Conservation (phyloP, 2,797 vertebrate species). For the Silurus lanzhouensis region DNA sequence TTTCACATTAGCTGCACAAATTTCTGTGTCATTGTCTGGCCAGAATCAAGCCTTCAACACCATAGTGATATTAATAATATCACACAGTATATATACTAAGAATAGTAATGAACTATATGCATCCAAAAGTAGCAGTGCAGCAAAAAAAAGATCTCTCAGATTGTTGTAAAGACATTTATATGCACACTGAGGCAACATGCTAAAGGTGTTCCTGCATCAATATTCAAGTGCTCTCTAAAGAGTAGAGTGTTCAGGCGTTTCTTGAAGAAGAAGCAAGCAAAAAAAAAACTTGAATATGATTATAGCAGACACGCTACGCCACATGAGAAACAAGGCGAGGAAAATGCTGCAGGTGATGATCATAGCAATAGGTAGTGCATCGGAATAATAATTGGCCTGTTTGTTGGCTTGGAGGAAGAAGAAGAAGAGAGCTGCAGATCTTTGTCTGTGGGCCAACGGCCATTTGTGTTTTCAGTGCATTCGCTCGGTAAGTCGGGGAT, state of each 20-base stretch:
- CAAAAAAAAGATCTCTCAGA: constrained; percentile 10
- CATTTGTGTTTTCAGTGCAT: constrained; percentile 31
- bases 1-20: background rate
- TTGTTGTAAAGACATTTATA: background rate
- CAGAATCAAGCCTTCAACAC: background rate
- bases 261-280: background rate
- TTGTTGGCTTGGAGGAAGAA: constrained; percentile 20
- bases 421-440: constrained; percentile 8
- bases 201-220: constrained; percentile 25
- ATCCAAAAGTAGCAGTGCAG: background rate
- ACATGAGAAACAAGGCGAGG: constrained; percentile 22
- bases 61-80: background rate
- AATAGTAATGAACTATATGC: background rate
- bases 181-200: constrained; percentile 5
- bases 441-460: constrained; percentile 41
- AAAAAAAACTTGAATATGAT: constrained; percentile 17
- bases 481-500: constrained; percentile 20
- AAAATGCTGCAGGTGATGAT: constrained; percentile 28
- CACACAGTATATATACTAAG: background rate
- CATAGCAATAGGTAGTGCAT: constrained; percentile 40
- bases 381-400: constrained; percentile 10
- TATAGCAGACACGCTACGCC: constrained; percentile 20
- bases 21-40: background rate
- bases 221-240: constrained; percentile 31
- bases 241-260: constrained; percentile 22